Conservation (phyloP, 2,113 vertebrate species). For the Melanerpes aurifrons region DNA sequence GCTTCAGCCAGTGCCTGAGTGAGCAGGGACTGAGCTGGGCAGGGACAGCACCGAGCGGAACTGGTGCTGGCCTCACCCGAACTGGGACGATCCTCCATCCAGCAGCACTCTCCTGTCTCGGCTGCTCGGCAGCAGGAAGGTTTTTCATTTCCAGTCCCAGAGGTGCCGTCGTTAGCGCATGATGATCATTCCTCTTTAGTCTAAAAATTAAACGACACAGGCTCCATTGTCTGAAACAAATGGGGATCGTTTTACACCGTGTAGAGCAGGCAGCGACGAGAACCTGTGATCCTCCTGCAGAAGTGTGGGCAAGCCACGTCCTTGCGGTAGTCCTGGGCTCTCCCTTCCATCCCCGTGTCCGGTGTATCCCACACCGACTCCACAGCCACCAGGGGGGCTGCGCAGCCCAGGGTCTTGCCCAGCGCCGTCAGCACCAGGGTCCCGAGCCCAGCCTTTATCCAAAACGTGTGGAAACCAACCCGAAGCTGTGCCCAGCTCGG, state of each 20-base stretch:
- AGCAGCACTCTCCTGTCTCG: conserved; percentile 20
- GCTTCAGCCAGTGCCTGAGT: too few relatives aligned
- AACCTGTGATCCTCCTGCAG: conserved; percentile 46
- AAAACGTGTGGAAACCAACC: not conserved
- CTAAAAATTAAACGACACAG: conserved; percentile 73
- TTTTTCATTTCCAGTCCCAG: conserved; percentile 62
- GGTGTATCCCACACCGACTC: not conserved
- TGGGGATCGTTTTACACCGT: conserved; percentile 45
- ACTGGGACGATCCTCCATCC: not conserved
- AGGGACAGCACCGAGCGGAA: too few relatives aligned
- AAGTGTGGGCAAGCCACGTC: conserved; percentile 50
- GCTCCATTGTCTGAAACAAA: conserved; percentile 66
- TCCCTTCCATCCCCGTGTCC: not conserved
- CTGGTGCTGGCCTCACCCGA: too few relatives aligned
- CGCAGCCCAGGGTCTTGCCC: not conserved
- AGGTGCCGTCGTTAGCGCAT: conserved; percentile 62
- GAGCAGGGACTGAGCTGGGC: too few relatives aligned
- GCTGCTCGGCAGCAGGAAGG: conserved; percentile 26
- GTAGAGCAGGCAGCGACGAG: conserved; percentile 16
- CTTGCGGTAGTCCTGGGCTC: not conserved
- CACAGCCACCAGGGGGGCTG: not conserved
- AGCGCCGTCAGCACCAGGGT: not conserved
- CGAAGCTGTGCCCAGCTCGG: not conserved
- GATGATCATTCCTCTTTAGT: conserved; percentile 67
- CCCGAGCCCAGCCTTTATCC: not conserved